Base-by-base conservation (phyloP, 2,888 invertebrate species). In the Neoitamus cyanurus region DNA sequence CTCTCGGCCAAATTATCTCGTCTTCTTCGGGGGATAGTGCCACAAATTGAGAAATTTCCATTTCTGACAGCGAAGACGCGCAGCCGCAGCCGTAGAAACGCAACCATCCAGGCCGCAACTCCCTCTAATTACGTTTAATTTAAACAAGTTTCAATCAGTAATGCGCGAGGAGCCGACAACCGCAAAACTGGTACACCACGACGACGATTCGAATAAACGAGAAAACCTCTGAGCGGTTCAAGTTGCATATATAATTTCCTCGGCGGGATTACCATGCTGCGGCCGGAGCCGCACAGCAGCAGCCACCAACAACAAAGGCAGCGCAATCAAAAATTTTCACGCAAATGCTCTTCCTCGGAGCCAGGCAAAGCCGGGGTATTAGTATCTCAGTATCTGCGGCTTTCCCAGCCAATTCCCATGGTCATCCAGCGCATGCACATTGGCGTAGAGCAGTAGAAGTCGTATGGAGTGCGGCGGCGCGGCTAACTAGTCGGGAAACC, bases 211-310 rank as follows among this genome's bases (percentile, higher is more conserved):
- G 28, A 48, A 78, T 78, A 78, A 78, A 78, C 78, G 78, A 78
- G 78, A 78, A 78, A 78, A 78, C 78, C 78, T 48, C 78, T 48
- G 78, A 78, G 20, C 58, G 42, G 34, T 78, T 78, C 31, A 48
- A 78, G 48, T 48, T 78, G 78, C 78, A 78, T 78, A 78, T 78
- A 58, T 48, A 78, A 48, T 78, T 78, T 78, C 48, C 78, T 48
- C 48, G 25, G 48, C 30, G 78, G 42, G 48, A 78, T 78, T 78
- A 78, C 48, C 78, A 78, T 78, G 46, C 4, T 25, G 42, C 46
- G 42, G 75, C 75, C 20, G 20, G 31, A n/a, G 34, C 30, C 1
- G 15, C 30, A 58, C 58, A 34, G 34, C 30, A 73, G 34, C 73
- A 73, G 34, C 15, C 13, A 20, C 73, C 15, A 73, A 37, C 73